These are phyloP conservation scores for Drosophila punjabiensis DNA, from an alignment of 1,140 invertebrate genomes.

Conservation along the genomic window DNA sequence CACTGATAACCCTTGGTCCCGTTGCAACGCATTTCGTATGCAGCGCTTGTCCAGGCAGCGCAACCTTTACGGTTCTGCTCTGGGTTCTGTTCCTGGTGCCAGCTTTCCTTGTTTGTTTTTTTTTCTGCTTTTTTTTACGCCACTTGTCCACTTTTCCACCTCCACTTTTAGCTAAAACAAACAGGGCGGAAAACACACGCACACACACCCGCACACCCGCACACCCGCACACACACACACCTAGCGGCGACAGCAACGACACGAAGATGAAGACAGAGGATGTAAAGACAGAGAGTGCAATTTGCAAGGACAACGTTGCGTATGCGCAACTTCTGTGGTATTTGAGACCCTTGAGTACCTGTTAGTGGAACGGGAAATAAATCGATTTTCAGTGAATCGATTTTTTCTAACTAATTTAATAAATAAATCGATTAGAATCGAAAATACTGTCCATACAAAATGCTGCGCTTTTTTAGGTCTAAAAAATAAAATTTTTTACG, in stretches of 20 bases:
- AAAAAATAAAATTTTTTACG: too few species aligned
- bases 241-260: slow-evolving; percentile 7
- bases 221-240: background rate
- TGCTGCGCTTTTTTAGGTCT: too few species aligned
- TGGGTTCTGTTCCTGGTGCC: slow-evolving; percentile 7
- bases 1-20: slow-evolving; percentile 31
- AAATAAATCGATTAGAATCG: too few species aligned
- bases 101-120: background rate
- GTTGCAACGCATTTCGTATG: slow-evolving; percentile 69
- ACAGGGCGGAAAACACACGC: slow-evolving; percentile 14
- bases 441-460: too few species aligned
- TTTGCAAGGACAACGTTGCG: slow-evolving; percentile 39
- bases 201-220: background rate
- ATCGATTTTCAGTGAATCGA: too few species aligned
- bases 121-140: slow-evolving; percentile 8
- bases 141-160: slow-evolving; percentile 27
- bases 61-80: slow-evolving; percentile 45
- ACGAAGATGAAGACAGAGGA: slow-evolving; percentile 14
- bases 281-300: slow-evolving; percentile 41
- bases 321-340: slow-evolving; percentile 41
- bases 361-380: too few species aligned
- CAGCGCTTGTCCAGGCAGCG: slow-evolving; percentile 65
- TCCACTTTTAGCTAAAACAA: slow-evolving; percentile 53
- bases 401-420: too few species aligned
- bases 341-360: background rate